phyloP scores from a whole-genome alignment of 2,113 vertebrate species.

The Eonycteris spelaea region DNA sequence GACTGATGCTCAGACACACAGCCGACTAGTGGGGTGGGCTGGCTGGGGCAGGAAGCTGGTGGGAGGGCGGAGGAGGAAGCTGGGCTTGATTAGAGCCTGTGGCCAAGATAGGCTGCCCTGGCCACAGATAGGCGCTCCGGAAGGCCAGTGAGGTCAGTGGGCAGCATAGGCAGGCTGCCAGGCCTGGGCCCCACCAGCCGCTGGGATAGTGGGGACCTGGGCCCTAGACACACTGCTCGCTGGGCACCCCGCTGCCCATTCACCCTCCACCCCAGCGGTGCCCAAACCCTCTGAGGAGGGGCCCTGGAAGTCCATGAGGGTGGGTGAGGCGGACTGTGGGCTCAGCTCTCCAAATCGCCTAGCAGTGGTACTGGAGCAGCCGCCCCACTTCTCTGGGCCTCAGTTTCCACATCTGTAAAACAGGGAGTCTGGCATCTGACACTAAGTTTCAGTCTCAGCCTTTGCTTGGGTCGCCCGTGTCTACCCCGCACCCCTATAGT shows the following conservation, averaged over 20 bases:
- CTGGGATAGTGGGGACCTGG: rapidly evolving
- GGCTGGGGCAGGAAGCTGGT: conserved; percentile 25
- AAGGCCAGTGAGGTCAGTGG: conserved; percentile 33
- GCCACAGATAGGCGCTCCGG: conserved; percentile 49
- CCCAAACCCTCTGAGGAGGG: neutral
- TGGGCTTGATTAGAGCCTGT: neutral
- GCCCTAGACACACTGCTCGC: neutral
- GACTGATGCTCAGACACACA: neutral
- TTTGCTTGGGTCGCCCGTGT: rapidly evolving
- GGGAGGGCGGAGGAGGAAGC: conserved; percentile 60
- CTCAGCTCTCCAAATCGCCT: neutral
- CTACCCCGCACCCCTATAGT: neutral
- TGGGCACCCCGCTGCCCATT: rapidly evolving
- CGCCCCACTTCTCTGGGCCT: neutral
- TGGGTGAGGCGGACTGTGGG: rapidly evolving
- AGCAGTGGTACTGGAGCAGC: too few species aligned
- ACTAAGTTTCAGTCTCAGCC: neutral
- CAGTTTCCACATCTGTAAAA: neutral
- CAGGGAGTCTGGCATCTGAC: rapidly evolving
- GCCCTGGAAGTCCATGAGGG: neutral
- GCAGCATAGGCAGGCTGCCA: neutral
- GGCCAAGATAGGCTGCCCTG: conserved; percentile 52
- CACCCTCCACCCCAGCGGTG: neutral
- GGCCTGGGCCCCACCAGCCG: neutral
- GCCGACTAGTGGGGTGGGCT: neutral